phyloP scores from a whole-genome alignment of 2,888 invertebrate genomes.

The Polyommatus iphigenia region DNA sequence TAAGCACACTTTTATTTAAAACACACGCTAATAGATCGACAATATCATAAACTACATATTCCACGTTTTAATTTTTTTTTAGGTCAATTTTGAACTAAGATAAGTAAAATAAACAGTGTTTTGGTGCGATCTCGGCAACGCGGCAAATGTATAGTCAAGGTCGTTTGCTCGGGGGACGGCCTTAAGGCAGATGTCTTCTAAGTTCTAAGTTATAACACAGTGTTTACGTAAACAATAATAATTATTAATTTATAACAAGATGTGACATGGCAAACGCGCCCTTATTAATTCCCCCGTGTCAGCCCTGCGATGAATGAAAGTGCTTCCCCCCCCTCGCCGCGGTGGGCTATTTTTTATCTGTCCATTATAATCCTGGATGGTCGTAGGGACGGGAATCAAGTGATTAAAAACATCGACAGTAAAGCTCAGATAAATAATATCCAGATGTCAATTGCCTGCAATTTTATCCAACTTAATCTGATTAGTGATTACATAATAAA shows the following conservation, averaged over 20 bases:
- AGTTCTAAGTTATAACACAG: not conserved
- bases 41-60: no score
- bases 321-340: not conserved
- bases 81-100: no score
- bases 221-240: not conserved
- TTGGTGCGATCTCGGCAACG: no score
- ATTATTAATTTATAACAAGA: not conserved
- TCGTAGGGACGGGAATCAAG: conserved; percentile 4
- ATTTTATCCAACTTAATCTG: no score
- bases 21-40: no score
- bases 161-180: no score
- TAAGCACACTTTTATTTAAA: no score
- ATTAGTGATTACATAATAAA: no score
- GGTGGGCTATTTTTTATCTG: conserved; percentile 24
- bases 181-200: not conserved
- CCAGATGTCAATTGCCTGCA: no score
- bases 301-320: conserved; percentile 23
- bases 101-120: no score
- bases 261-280: not conserved
- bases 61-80: no score
- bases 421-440: not conserved
- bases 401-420: not conserved
- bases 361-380: conserved; percentile 22
- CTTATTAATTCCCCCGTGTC: conserved; percentile 12
- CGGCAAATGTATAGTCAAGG: no score